phyloP scores from a whole-genome alignment of 2,797 vertebrate species.

The Sternotherus odoratus region DNA sequence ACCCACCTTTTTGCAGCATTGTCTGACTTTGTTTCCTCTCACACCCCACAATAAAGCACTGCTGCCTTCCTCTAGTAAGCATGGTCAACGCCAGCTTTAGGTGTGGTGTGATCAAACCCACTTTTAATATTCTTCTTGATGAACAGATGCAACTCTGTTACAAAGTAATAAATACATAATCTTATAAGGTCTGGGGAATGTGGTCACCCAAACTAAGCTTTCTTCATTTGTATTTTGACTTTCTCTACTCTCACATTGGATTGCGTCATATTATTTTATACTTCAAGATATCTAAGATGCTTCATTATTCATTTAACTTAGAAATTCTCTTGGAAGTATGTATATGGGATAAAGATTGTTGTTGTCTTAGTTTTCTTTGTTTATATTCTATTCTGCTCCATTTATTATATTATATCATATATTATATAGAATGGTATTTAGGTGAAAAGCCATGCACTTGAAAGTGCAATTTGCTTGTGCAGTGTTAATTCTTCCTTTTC shows the following conservation, averaged over 20 bases:
- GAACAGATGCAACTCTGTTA: background rate
- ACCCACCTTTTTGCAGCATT: too few relatives aligned
- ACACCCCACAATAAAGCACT: too few relatives aligned
- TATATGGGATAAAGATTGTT: background rate
- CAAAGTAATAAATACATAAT: constrained; percentile 62
- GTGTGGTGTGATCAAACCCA: background rate
- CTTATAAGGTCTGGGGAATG: constrained; percentile 2
- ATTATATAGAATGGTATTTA: background rate
- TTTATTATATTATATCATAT: background rate
- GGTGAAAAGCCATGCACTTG: rapidly evolving
- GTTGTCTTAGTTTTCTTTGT: background rate
- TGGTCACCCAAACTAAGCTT: constrained; percentile 62
- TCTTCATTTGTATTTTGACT: constrained; percentile 70
- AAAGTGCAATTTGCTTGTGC: background rate
- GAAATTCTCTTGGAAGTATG: background rate
- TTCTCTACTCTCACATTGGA: constrained; percentile 69
- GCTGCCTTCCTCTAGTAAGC: too few relatives aligned
- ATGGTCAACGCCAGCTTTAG: too few relatives aligned
- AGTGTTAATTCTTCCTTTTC: background rate
- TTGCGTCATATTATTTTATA: background rate
- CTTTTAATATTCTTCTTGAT: constrained; percentile 37
- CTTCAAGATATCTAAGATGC: background rate
- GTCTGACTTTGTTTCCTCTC: too few relatives aligned
- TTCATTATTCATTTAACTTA: background rate
- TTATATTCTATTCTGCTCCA: background rate